Evolutionary conservation across 2,797 vertebrate species (phyloP).

Genomic region (Lacerta bilineata): DNA sequence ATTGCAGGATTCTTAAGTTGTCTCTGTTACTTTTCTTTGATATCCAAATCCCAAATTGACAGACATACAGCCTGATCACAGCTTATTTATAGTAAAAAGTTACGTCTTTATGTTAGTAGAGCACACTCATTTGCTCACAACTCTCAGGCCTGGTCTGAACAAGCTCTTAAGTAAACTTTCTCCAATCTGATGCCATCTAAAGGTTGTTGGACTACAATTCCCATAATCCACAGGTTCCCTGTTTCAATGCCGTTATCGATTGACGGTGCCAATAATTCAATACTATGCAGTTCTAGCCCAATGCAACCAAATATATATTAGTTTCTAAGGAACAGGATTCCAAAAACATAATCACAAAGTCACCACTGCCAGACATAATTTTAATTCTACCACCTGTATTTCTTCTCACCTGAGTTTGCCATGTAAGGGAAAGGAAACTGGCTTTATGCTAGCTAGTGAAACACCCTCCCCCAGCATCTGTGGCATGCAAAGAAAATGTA

Average conservation of each 20-base stretch:
- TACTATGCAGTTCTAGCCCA: too few species aligned
- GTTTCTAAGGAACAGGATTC: neutral
- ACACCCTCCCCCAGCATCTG: neutral
- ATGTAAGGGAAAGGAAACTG: too few species aligned
- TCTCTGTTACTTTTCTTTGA: conserved; percentile 63
- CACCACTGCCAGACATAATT: neutral
- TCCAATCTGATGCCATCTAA: too few species aligned
- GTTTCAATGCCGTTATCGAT: too few species aligned
- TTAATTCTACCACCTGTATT: neutral
- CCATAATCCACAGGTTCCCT: too few species aligned
- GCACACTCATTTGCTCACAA: conserved; percentile 51
- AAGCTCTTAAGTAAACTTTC: conserved; percentile 3
- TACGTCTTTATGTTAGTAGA: conserved; percentile 64
- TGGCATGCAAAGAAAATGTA: neutral
- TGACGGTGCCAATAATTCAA: too few species aligned
- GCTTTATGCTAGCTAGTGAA: too few species aligned
- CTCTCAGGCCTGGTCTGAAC: neutral
- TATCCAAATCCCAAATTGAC: conserved; percentile 49
- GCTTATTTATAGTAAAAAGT: conserved; percentile 56
- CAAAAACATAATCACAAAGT: neutral
- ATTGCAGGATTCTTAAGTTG: conserved; percentile 61
- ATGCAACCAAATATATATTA: neutral
- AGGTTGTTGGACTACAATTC: too few species aligned
- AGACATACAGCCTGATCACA: conserved; percentile 36
- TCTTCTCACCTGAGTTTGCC: too few species aligned